A percentile compares a stretch with the other conserved stretches of the same genome.
phyloP scores from a whole-genome alignment of 2,888 invertebrate genomes.

The Leptopilina drosophilae region DNA sequence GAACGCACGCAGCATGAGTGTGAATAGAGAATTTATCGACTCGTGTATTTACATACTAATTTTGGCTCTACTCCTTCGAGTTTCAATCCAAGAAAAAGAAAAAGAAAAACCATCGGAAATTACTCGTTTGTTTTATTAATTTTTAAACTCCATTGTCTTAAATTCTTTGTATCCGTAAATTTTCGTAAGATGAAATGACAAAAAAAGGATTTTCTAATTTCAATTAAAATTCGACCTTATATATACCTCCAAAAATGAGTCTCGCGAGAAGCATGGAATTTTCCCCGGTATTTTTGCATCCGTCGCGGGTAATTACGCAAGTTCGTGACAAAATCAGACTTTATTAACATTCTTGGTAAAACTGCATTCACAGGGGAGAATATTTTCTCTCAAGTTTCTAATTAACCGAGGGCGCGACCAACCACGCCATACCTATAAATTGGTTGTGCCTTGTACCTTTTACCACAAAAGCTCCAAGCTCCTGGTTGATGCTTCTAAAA shows the following conservation, averaged over 20 bases:
- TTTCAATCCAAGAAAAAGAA: background rate
- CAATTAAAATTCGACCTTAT: background rate
- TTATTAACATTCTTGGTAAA: conserved; percentile 37
- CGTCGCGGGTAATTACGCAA: conserved; percentile 30
- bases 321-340: conserved; percentile 39
- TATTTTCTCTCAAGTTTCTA: conserved; percentile 33
- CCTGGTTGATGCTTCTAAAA: background rate
- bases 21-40: conserved; percentile 34
- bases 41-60: conserved; percentile 39
- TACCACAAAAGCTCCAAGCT: conserved; percentile 20
- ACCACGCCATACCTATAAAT: conserved; percentile 28
- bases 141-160: background rate
- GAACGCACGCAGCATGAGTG: conserved; percentile 29
- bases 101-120: conserved; percentile 6
- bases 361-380: conserved; percentile 8
- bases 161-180: background rate
- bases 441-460: background rate
- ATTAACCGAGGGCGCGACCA: conserved; percentile 21
- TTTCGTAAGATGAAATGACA: background rate
- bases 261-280: background rate
- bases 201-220: conserved; percentile 1
- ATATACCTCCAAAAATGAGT: background rate
- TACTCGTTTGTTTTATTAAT: conserved; percentile 17
- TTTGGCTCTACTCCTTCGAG: background rate
- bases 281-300: conserved; percentile 16